A percentile compares a stretch with the other conserved stretches of the same genome.
Evolutionary conservation across 1,140 invertebrate species (phyloP).

Genomic region (Drosophila bipectinata): DNA sequence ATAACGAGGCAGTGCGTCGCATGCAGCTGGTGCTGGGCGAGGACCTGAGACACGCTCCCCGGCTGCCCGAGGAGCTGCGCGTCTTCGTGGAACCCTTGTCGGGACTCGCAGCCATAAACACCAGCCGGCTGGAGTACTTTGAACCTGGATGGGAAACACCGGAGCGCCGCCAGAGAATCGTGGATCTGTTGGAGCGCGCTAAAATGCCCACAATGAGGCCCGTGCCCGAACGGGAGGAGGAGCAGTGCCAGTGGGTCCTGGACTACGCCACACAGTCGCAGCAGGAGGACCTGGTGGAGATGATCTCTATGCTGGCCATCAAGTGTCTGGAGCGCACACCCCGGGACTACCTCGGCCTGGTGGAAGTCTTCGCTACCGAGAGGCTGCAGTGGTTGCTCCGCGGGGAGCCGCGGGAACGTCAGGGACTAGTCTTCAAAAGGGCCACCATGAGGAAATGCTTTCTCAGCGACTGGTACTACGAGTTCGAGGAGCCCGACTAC

Average conservation of each 20-base stretch:
- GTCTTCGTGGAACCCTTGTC: constrained; percentile 80
- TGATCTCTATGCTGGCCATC: constrained; percentile 42
- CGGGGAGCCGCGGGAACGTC: constrained; percentile 5
- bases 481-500: constrained; percentile 25
- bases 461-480: constrained; percentile 48
- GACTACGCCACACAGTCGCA: constrained; percentile 51
- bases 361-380: constrained; percentile 48
- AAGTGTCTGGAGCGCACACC: constrained; percentile 33
- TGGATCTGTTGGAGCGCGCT: constrained; percentile 42
- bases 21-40: constrained; percentile 87
- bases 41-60: constrained; percentile 84
- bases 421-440: constrained; percentile 26
- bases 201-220: constrained; percentile 50
- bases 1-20: constrained; percentile 87
- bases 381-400: constrained; percentile 29
- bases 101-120: constrained; percentile 71
- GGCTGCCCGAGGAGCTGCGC: constrained; percentile 85
- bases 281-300: constrained; percentile 35
- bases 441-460: constrained; percentile 25
- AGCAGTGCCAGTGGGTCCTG: constrained; percentile 56
- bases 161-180: constrained; percentile 13
- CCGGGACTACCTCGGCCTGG: constrained; percentile 46
- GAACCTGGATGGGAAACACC: constrained; percentile 84
- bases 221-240: constrained; percentile 16
- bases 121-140: constrained; percentile 85